These are phyloP conservation scores for Bos indicus DNA, from an alignment of 2,113 vertebrate species.

Conservation along the genomic window DNA sequence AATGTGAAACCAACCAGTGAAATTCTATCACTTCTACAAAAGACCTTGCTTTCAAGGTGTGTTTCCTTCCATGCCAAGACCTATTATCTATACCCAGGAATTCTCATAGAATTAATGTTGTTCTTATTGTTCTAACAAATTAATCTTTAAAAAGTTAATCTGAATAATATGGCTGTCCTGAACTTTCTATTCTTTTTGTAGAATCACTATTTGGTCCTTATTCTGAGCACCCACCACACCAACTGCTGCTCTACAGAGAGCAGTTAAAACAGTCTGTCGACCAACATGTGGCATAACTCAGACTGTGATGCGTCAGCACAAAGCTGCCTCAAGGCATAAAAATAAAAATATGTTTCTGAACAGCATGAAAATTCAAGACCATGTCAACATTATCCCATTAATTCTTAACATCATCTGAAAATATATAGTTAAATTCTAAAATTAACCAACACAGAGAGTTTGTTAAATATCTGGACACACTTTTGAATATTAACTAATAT, in stretches of 20 bases:
- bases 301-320: background rate
- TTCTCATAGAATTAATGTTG: background rate
- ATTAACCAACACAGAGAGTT: background rate
- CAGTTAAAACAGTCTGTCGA: background rate
- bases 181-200: background rate
- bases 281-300: background rate
- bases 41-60: background rate
- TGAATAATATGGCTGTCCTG: background rate
- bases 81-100: background rate
- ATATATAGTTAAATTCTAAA: background rate
- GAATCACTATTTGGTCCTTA: background rate
- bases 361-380: background rate
- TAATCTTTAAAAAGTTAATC: background rate
- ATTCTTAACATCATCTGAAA: background rate
- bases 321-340: background rate
- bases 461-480: background rate
- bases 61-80: background rate
- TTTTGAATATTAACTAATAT: background rate
- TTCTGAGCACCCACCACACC: background rate
- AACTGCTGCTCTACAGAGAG: background rate
- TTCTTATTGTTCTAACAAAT: background rate
- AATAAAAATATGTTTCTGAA: background rate
- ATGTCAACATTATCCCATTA: background rate
- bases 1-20: background rate
- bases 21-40: background rate